Evolutionary conservation across 2,113 vertebrate genomes (phyloP), one percentile per base, ranked within the genome.

Genomic region (Macrotis lagotis): DNA sequence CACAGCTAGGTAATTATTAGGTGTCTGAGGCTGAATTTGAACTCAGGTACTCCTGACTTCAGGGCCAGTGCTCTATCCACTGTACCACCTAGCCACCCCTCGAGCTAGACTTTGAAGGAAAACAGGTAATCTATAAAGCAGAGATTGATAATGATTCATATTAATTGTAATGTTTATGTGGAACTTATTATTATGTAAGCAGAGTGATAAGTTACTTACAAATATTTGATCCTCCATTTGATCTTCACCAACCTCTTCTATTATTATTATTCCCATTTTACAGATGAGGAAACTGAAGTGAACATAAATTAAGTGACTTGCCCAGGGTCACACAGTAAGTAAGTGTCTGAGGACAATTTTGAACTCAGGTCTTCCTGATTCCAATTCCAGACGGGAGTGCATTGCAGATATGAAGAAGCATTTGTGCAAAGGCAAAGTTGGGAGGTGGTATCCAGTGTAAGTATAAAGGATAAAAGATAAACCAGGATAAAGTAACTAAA

Each of bases 261-360:
- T 37, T 90, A 0, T 25, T 89, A 24, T 25, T 7, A 53, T 53
- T 93, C 6, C 0, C 19, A 90, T 92, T 93, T 88, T 59, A 52
- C 5, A 51, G n/a, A 37, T 37, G 14, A 50, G 66, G 14, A 26
- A 93, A 52, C 28, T 3, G 44, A 48, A 6, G 55, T 91, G 51
- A 3, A 50, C 92, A 89, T 25, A 93, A 3, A 3, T 47, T 88
- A 90, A 89, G n/a, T 93, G 92, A 94, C 74, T 59, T 92, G n/a
- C 51, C 47, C 49, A 92, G 44, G 53, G 9, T 93, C 44, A 88
- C 25, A 28, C 8, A 90, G 5, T 12, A 48, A 52, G 66, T n/a
- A 88, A 92, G 59, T 7, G 2, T 51, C 0, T 14, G 49, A 48
- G 88, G 49, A 3, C 11, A 26, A 9, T 94, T 53, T 51, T 3